These are phyloP conservation scores for Lacerta bilineata DNA, from an alignment of 2,797 vertebrate species.

Conservation along the genomic window DNA sequence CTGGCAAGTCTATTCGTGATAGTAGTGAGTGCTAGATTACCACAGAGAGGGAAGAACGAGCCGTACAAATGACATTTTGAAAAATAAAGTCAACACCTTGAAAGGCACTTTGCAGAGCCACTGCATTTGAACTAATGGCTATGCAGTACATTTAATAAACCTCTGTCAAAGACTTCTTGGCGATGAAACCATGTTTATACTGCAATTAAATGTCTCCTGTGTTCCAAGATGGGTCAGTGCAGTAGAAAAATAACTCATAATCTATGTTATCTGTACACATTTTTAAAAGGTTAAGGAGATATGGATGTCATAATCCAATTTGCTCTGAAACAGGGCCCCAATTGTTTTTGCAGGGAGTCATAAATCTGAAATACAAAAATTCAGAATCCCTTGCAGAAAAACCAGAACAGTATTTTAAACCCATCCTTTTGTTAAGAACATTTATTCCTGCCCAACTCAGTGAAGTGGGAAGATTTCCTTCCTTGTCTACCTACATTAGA, in stretches of 20 bases:
- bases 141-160: slow-evolving; percentile 10
- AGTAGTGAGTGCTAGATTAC: slow-evolving; percentile 12
- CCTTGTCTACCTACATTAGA: background rate
- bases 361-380: background rate
- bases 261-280: background rate
- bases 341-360: background rate
- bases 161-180: background rate
- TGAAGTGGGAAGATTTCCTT: background rate
- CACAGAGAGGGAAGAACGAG: slow-evolving; percentile 37
- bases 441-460: background rate
- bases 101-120: slow-evolving; percentile 30
- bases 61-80: background rate
- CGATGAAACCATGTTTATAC: background rate
- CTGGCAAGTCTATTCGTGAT: slow-evolving; percentile 21
- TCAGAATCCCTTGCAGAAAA: background rate
- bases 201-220: slow-evolving; percentile 33
- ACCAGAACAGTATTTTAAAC: background rate
- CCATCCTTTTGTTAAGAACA: background rate
- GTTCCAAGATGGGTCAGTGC: slow-evolving; percentile 29
- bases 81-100: slow-evolving; percentile 26
- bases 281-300: background rate
- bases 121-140: background rate
- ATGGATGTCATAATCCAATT: background rate
- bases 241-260: background rate
- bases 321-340: background rate